These are phyloP conservation scores for Cnemophilus loriae DNA, from an alignment of 2,113 vertebrate species.

Conservation along the genomic window DNA sequence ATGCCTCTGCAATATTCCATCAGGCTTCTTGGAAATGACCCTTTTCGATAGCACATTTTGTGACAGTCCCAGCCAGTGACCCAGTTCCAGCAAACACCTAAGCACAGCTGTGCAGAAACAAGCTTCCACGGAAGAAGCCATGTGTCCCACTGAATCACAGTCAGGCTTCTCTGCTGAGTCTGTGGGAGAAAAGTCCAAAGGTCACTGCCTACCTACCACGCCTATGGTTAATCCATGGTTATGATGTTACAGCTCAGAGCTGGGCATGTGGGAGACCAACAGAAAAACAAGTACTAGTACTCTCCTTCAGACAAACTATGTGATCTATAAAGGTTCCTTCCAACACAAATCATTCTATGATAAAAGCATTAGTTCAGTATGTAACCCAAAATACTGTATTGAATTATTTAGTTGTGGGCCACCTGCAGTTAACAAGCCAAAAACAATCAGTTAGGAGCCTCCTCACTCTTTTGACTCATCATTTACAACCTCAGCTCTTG, in stretches of 20 bases:
- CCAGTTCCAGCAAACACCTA: background rate
- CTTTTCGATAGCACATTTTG: background rate
- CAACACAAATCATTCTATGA: background rate
- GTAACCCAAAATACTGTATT: background rate
- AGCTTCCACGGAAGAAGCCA: fast-evolving
- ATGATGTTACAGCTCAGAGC: background rate
- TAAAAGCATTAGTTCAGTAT: background rate
- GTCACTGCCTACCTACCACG: background rate
- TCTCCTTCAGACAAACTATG: background rate
- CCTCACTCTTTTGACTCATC: background rate
- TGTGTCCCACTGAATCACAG: background rate
- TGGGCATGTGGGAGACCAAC: background rate
- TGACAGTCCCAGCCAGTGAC: background rate
- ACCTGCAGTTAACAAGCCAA: background rate
- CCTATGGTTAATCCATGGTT: background rate
- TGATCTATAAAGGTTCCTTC: background rate
- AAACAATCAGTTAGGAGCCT: background rate
- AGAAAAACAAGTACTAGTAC: background rate
- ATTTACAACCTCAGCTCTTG: background rate
- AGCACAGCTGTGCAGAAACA: background rate
- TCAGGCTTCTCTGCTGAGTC: fast-evolving
- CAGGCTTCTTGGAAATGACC: background rate
- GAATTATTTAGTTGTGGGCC: background rate
- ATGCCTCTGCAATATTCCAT: background rate
- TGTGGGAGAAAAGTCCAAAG: background rate